Percentiles rank a stretch among this genome's conserved stretches.
Evolutionary conservation across 1,140 invertebrate species (phyloP).

Genomic region (Papilio dardanus): DNA sequence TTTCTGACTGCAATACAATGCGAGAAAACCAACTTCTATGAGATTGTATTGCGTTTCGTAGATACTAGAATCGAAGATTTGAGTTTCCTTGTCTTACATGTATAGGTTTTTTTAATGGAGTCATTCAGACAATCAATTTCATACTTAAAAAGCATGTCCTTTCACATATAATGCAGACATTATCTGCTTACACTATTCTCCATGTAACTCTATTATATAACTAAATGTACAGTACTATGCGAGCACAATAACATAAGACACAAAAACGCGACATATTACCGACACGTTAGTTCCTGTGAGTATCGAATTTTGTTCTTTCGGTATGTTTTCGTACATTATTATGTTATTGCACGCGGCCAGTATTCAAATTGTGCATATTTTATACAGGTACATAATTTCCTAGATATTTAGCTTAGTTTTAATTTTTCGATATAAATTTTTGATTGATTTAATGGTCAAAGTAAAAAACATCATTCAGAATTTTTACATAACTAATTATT

Average conservation of each 20-base stretch:
- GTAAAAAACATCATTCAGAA: no score
- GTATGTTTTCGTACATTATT: neutral
- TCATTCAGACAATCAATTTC: neutral
- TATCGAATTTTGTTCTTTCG: no score
- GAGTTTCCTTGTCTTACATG: no score
- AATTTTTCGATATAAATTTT: neutral
- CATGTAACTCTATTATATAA: neutral
- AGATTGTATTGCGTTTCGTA: no score
- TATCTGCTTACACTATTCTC: neutral
- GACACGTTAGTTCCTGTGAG: no score
- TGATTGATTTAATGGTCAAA: neutral
- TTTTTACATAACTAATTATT: neutral
- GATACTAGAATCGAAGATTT: no score
- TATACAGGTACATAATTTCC: slow-evolving; percentile 47
- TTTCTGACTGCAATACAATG: no score
- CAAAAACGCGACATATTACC: neutral
- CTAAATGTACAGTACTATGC: neutral
- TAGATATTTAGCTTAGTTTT: neutral
- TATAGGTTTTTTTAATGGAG: no score
- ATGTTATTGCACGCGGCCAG: slow-evolving; percentile 17
- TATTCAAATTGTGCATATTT: slow-evolving; percentile 47
- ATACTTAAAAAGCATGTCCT: neutral
- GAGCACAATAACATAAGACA: neutral
- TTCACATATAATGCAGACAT: no score
- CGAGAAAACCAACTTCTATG: no score